Conservation (phyloP, 92 coral and sea anemone genomes). For the Paramuricea clavata region DNA sequence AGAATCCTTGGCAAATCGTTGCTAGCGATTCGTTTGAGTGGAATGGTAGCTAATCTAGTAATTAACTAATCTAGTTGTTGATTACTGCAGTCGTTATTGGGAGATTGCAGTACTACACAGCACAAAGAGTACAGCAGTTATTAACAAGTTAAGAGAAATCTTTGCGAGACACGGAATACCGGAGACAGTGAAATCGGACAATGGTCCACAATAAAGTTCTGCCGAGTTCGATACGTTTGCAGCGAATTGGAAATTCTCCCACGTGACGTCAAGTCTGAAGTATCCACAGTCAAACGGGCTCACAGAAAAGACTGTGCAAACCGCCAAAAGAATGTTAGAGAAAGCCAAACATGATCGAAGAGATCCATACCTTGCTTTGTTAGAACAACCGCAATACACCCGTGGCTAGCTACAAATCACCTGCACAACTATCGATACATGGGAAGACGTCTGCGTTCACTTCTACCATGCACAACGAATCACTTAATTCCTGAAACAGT, state of each 20-base stretch:
- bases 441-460: conserved; percentile 25
- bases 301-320: conserved; percentile 49
- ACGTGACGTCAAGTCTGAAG: conserved; percentile 42
- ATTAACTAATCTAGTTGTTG: background rate
- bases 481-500: background rate
- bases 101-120: background rate
- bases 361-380: conserved; percentile 29
- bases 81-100: conserved; percentile 1
- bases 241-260: conserved; percentile 23
- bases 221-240: background rate
- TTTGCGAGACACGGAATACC: background rate
- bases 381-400: conserved; percentile 44
- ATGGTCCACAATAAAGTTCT: background rate
- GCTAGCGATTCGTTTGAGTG: conserved; percentile 16
- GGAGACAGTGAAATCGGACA: conserved; percentile 10
- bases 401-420: conserved; percentile 45
- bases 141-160: background rate
- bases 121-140: background rate
- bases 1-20: conserved; percentile 39
- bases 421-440: conserved; percentile 37
- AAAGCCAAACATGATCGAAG: conserved; percentile 28
- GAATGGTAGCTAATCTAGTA: background rate
- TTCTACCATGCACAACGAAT: background rate
- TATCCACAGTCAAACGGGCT: conserved; percentile 49
- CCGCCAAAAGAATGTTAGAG: conserved; percentile 30